Base-by-base conservation (phyloP, 2,888 invertebrate genomes). In the Phoronis australis region DNA sequence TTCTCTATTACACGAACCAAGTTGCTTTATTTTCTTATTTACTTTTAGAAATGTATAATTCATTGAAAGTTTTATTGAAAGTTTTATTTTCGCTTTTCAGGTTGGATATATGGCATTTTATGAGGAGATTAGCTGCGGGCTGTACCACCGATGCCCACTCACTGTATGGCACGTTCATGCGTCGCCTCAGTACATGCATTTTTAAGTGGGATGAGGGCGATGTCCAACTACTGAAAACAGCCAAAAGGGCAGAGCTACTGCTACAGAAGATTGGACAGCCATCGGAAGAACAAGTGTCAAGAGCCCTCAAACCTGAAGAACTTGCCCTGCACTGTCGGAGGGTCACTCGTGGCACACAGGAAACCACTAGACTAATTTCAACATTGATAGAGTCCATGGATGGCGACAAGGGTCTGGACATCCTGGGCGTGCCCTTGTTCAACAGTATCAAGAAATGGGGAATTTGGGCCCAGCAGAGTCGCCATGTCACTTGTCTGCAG, bases 91-190 rank as follows among this genome's bases (percentile, higher is more conserved):
- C 6, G 42, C n/a, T n/a, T 39, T 39, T 37, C 27, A 27, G 42
- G 23, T 18, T 42, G 18, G 42, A 42, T 18, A 12, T 23, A 9
- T 42, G 42, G 42, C 42, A 42, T 23, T 42, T 42, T 25, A 42
- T 42, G 42, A 6, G 42, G 6, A 12, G 42, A 20, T 23, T 42
- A 5, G 6, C 42, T 9, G 18, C 6, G 9, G 42, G 42, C 9
- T 42, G 42, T 23, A 42, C 42, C 15, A 31, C 31, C 15, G 31
- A 31, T 15, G 15, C 9, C 9, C 31, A 31, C 31, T 15, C 9
- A 15, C 12, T 39, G 39, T 39, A 39, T 39, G 39, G 39, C 18
- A 6, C 20, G 6, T 39, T 39, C 18, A 39, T 39, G 39, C 15
- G 12, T 6, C 9, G 18, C 6, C 39, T 39, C 39, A 39, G 39